phyloP scores from a whole-genome alignment of 1,140 invertebrate genomes.

The Drosophila yakuba region DNA sequence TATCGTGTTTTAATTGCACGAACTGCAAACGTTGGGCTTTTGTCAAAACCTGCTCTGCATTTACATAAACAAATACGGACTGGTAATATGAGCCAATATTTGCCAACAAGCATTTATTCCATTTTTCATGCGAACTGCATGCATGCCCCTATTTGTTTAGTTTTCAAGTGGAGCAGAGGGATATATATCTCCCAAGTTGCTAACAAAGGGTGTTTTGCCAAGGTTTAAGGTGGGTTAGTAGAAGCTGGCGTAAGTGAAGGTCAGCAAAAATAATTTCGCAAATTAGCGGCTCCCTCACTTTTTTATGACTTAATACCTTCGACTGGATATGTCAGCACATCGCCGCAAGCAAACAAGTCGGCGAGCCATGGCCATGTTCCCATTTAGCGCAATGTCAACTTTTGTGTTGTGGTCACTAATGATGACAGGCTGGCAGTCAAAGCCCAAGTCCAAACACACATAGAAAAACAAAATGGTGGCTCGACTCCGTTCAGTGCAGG shows the following conservation, averaged over 20 bases:
- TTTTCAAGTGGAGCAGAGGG: constrained; percentile 19
- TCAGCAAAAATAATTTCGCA: constrained; percentile 49
- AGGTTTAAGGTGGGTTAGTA: background rate
- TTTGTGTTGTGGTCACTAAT: constrained; percentile 79
- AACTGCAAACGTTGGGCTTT: constrained; percentile 18
- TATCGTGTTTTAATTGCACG: constrained; percentile 32
- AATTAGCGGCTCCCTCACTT: constrained; percentile 63
- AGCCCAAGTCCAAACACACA: constrained; percentile 57
- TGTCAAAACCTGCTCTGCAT: constrained; percentile 39
- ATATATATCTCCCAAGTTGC: constrained; percentile 12
- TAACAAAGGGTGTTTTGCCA: background rate
- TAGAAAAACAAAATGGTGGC: constrained; percentile 20
- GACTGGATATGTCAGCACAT: constrained; percentile 39
- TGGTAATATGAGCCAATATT: constrained; percentile 39
- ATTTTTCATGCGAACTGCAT: constrained; percentile 37
- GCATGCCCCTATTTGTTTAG: constrained; percentile 44
- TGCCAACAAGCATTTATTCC: constrained; percentile 21
- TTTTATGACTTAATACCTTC: constrained; percentile 74
- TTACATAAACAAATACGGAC: constrained; percentile 62
- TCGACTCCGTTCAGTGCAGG: background rate
- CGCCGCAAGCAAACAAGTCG: constrained; percentile 13
- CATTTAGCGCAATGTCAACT: constrained; percentile 78
- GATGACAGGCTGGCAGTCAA: constrained; percentile 73
- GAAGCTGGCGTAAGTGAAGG: constrained; percentile 4
- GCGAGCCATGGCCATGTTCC: constrained; percentile 40